Evolutionary conservation across 1,140 invertebrate species (phyloP).

Genomic region (Ditylenchus dipsaci): DNA sequence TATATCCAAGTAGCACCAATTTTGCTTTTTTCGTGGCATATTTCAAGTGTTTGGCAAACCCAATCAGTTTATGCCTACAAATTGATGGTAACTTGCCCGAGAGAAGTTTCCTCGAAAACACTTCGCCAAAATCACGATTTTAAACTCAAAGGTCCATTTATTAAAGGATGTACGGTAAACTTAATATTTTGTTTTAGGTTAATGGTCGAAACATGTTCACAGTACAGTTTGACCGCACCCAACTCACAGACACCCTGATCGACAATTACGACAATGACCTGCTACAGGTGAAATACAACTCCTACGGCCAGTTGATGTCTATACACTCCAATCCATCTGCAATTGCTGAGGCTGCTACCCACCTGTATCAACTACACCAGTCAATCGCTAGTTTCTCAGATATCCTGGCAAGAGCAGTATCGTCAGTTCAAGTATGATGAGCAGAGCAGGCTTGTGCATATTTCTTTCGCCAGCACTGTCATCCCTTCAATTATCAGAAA

Average conservation of each 20-base stretch:
- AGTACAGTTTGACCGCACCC: neutral
- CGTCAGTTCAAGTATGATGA: neutral
- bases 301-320: neutral
- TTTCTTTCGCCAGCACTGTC: neutral
- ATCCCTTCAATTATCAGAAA: no score
- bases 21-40: no score
- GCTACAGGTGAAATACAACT: neutral
- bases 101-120: no score
- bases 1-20: no score
- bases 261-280: neutral
- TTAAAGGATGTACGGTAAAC: no score
- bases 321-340: neutral
- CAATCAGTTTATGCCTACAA: no score
- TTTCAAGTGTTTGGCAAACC: no score
- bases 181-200: neutral
- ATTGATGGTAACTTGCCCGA: no score
- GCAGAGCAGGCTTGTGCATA: neutral
- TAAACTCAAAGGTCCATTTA: no score
- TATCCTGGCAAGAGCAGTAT: neutral
- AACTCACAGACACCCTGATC: neutral
- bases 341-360: neutral
- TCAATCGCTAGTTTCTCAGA: neutral
- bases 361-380: neutral
- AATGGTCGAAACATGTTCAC: neutral
- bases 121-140: no score